Conservation (phyloP, 2,797 vertebrate species). For the Labeo calbasu region DNA sequence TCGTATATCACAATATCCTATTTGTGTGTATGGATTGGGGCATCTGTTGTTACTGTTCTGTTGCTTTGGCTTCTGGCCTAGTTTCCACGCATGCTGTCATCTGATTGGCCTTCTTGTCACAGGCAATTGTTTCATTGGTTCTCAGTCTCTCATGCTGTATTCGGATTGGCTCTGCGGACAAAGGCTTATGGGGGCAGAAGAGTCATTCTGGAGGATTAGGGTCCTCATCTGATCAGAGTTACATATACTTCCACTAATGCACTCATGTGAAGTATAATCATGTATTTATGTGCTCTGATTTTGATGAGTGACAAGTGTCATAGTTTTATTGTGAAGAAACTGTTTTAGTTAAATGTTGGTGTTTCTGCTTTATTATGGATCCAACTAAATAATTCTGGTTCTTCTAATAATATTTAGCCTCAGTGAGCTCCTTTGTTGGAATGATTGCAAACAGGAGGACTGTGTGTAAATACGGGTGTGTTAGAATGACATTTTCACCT, state of each 20-base stretch:
- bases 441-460: neutral
- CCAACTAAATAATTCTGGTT: neutral
- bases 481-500: neutral
- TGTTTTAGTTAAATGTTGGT: neutral
- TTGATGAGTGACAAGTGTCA: constrained; percentile 20
- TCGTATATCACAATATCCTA: constrained; percentile 33
- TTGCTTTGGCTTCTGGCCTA: constrained; percentile 53
- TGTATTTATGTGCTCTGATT: constrained; percentile 8
- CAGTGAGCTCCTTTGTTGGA: neutral
- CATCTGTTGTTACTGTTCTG: constrained; percentile 49
- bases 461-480: constrained; percentile 26
- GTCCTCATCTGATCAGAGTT: constrained; percentile 40
- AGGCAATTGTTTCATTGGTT: constrained; percentile 35
- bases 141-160: constrained; percentile 15
- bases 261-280: constrained; percentile 25
- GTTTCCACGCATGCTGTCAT: constrained; percentile 42
- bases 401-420: neutral
- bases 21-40: constrained; percentile 32
- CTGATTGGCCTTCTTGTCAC: constrained; percentile 48
- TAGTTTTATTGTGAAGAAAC: neutral
- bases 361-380: constrained; percentile 8
- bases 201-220: constrained; percentile 50
- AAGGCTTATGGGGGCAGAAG: constrained; percentile 45
- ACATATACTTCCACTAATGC: constrained; percentile 38
- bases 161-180: constrained; percentile 44